Evolutionary conservation across 1,140 invertebrate genomes (phyloP).

Genomic region (Dinoponera quadriceps): DNA sequence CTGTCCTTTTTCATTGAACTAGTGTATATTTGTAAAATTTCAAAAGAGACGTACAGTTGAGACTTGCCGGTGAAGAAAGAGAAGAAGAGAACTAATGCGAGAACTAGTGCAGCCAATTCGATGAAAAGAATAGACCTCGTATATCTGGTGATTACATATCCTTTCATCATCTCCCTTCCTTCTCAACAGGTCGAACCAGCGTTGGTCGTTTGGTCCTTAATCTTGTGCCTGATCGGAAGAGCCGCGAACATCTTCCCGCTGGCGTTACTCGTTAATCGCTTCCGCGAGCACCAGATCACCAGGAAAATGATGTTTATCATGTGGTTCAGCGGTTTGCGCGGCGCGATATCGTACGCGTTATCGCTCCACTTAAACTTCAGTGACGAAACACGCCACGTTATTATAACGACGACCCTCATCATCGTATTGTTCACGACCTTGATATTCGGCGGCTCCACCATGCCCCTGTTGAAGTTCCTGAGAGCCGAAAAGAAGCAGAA

Average conservation of each 20-base stretch:
- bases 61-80: too few relatives aligned
- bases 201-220: conserved; percentile 96
- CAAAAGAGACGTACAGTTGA: too few relatives aligned
- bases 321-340: conserved; percentile 99
- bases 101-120: too few relatives aligned
- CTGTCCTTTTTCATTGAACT: too few relatives aligned
- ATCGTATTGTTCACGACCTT: conserved; percentile 98
- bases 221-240: conserved; percentile 96
- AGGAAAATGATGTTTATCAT: conserved; percentile 99
- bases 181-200: conserved; percentile 89
- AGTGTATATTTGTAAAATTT: too few relatives aligned
- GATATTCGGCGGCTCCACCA: conserved; percentile 97
- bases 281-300: conserved; percentile 98
- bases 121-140: too few relatives aligned
- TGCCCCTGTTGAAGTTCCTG: conserved; percentile 96
- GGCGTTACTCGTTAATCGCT: conserved; percentile 96
- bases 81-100: too few relatives aligned
- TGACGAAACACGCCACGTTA: conserved; percentile 96
- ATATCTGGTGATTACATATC: conserved; percentile 1
- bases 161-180: conserved; percentile 36
- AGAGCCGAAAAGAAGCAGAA: conserved; percentile 89
- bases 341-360: conserved; percentile 98
- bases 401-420: conserved; percentile 98
- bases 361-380: conserved; percentile 98
- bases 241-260: conserved; percentile 99